Evolutionary conservation across 2,888 invertebrate genomes (phyloP).

Genomic region (Coelopa pilipes): DNA sequence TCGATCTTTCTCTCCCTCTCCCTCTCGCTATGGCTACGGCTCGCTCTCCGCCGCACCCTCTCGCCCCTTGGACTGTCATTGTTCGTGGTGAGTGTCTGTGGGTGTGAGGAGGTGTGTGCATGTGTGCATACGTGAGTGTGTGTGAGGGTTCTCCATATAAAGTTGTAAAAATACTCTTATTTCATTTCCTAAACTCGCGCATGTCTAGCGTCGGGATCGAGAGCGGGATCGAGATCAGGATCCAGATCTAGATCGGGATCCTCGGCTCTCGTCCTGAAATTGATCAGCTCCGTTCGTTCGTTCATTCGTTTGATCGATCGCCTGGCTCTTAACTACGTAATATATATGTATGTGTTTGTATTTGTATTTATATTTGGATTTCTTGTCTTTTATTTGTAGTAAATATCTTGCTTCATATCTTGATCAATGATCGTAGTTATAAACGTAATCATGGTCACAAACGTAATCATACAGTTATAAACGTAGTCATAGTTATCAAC

Average conservation of each 20-base stretch:
- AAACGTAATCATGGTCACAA: neutral
- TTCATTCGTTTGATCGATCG: too few species aligned
- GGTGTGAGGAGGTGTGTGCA: neutral
- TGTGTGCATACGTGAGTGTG: slow-evolving; percentile 31
- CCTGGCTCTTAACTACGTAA: neutral
- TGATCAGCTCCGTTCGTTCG: too few species aligned
- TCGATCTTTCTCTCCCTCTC: too few species aligned
- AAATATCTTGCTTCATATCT: slow-evolving; percentile 23
- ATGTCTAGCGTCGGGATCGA: too few species aligned
- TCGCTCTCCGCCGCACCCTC: too few species aligned
- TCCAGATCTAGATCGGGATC: too few species aligned
- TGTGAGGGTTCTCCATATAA: slow-evolving; percentile 21
- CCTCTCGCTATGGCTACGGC: too few species aligned
- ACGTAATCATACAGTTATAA: neutral
- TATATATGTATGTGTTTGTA: slow-evolving; percentile 1
- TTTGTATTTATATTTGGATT: slow-evolving; percentile 23
- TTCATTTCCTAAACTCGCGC: neutral
- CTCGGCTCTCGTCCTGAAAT: too few species aligned
- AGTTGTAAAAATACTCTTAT: slow-evolving; percentile 32
- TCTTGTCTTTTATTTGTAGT: slow-evolving; percentile 14
- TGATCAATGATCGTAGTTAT: slow-evolving; percentile 16
- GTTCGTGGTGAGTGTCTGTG: slow-evolving; percentile 13
- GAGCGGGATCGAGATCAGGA: too few species aligned
- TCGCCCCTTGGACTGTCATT: too few species aligned
- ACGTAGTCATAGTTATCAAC: too few species aligned